Conservation (phyloP, 2,797 vertebrate genomes). For the Podarcis siculus region DNA sequence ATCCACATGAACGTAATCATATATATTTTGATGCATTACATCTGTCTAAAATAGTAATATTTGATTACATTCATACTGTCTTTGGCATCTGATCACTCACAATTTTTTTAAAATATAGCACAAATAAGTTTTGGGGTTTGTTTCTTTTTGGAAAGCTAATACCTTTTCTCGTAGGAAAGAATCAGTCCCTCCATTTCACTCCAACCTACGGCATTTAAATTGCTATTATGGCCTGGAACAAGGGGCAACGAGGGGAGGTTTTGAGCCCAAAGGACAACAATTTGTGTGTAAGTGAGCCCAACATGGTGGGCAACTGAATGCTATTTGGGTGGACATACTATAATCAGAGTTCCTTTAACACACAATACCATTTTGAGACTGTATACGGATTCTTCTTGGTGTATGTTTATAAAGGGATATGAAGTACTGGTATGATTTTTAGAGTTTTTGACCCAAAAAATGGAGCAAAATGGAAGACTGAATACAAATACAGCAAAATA, state of each 20-base stretch:
- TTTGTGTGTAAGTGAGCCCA: no score
- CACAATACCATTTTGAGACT: background rate
- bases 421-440: background rate
- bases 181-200: background rate
- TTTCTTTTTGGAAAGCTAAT: background rate
- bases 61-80: background rate
- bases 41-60: slow-evolving; percentile 88
- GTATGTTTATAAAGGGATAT: background rate
- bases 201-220: background rate
- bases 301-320: no score
- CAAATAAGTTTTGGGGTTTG: background rate
- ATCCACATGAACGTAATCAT: slow-evolving; percentile 97
- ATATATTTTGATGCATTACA: slow-evolving; percentile 97
- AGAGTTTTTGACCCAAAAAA: slow-evolving; percentile 7
- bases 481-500: background rate
- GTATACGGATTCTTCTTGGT: background rate
- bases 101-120: background rate
- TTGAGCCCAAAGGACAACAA: background rate
- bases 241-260: background rate
- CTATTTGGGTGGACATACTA: no score
- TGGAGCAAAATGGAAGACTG: background rate
- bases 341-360: background rate
- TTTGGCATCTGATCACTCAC: background rate
- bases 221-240: background rate
- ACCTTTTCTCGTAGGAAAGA: background rate